A percentile compares a stretch with the other conserved stretches of the same genome.
Conservation (phyloP, 23 tunicate species). For the Ascidia mentula region DNA sequence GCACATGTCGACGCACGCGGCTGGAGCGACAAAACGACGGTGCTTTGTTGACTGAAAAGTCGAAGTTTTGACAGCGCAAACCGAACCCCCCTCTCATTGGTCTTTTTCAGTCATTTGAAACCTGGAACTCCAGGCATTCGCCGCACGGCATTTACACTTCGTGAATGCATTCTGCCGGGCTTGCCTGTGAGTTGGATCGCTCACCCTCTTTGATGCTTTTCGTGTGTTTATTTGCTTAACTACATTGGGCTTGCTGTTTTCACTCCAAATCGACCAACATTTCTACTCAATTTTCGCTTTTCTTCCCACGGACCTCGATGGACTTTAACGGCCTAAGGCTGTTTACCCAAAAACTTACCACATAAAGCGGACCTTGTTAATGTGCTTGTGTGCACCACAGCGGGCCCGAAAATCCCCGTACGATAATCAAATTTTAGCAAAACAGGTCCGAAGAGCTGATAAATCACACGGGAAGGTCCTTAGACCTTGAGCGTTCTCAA, state of each 20-base stretch:
- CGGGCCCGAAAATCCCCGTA: background rate
- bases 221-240: too few species aligned
- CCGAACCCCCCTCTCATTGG: background rate
- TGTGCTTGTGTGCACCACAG: slow-evolving; percentile 4
- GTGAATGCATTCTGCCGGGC: too few species aligned
- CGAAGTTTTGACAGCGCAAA: background rate
- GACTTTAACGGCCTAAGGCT: too few species aligned
- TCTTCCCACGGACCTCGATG: too few species aligned
- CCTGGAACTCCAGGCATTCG: background rate
- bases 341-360: background rate
- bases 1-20: background rate
- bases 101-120: background rate
- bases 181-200: too few species aligned
- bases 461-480: background rate
- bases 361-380: background rate
- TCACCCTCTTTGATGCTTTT: too few species aligned
- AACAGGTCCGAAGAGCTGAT: background rate
- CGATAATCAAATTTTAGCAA: background rate
- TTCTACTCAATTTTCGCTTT: too few species aligned
- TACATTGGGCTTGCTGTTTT: too few species aligned
- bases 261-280: too few species aligned
- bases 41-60: background rate
- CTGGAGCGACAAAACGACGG: background rate
- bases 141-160: too few species aligned
- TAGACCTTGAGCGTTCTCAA: background rate